Evolutionary conservation across 2,888 invertebrate species (phyloP), one percentile per base, ranked within the genome.

Genomic region (Eilema depressum): DNA sequence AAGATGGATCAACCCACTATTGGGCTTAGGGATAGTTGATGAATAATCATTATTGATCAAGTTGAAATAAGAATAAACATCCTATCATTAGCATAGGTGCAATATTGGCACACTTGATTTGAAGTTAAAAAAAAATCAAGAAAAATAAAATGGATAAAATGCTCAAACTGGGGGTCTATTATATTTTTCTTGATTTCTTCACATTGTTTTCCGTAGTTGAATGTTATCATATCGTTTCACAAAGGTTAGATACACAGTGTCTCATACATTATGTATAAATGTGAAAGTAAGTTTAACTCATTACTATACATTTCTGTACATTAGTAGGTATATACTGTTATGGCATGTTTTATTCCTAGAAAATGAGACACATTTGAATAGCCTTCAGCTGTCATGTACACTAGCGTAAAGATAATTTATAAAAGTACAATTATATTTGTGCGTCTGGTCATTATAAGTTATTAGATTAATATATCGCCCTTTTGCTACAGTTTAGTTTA

Each of bases 391-490:
- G 26, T 53, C 47, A 64, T 47, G 26, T 47, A 47, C n/a, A 64
- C 20, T 28, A 28, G 28, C 63, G 53, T 33, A 28, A 74, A 71
- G 69, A 75, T 74, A 78, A 74, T 75, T 68, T 64, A 53, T 53
- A 74, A 64, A 80, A 67, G 70, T 66, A 41, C 12, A 68, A 69
- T 78, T 74, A 74, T 74, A 72, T 68, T 73, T 69, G 41, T 78
- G 68, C 62, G 65, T 75, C 69, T 56, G 59, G 64, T 70, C 61
- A 81, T 76, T 81, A 75, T 25, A 71, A 41, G 26, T 75, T 75
- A 80, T 76, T 75, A 76, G 25, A 79, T 69, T 75, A 79, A 73
- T 75, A 75, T 77, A 79, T 74, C 69, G 62, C 64, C 59, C 41
- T 68, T 71, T 71, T n/a, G 69, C 64, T 37, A 65, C 26, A 11